These are phyloP conservation scores for Stegodyphus mimosarum DNA, from an alignment of 1,140 invertebrate species.

Conservation along the genomic window DNA sequence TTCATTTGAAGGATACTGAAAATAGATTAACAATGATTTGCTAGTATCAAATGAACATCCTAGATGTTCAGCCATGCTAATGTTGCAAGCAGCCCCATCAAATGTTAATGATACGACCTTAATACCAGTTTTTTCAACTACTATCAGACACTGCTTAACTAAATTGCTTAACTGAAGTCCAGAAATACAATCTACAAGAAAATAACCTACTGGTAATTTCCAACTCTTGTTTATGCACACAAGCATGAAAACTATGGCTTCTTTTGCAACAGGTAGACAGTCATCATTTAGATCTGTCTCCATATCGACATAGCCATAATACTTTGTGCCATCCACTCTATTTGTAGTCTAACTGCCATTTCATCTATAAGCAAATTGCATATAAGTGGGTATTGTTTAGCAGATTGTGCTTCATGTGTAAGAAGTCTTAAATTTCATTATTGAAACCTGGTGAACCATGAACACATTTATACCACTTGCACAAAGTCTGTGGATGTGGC, in stretches of 20 bases:
- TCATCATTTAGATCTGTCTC: conserved; percentile 60
- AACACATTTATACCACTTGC: neutral
- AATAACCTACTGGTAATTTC: conserved; percentile 67
- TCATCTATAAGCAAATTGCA: conserved; percentile 46
- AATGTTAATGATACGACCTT: neutral
- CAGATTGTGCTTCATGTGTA: neutral
- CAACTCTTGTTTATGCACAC: conserved; percentile 51
- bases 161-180: no score
- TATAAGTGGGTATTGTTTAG: conserved; percentile 1
- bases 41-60: neutral
- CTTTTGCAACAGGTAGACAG: conserved; percentile 63
- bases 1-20: neutral
- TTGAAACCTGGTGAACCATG: neutral
- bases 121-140: no score
- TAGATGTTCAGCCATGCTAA: neutral
- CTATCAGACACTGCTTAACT: no score
- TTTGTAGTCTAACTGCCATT: no score
- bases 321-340: no score
- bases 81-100: conserved; percentile 6
- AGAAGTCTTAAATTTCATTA: neutral
- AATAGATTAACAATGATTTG: neutral
- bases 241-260: conserved; percentile 66
- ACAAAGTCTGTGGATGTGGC: neutral
- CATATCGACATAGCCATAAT: conserved; percentile 48
- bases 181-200: conserved; percentile 61